Conservation (phyloP, 2,797 vertebrate genomes). For the Cetoscarus ocellatus region DNA sequence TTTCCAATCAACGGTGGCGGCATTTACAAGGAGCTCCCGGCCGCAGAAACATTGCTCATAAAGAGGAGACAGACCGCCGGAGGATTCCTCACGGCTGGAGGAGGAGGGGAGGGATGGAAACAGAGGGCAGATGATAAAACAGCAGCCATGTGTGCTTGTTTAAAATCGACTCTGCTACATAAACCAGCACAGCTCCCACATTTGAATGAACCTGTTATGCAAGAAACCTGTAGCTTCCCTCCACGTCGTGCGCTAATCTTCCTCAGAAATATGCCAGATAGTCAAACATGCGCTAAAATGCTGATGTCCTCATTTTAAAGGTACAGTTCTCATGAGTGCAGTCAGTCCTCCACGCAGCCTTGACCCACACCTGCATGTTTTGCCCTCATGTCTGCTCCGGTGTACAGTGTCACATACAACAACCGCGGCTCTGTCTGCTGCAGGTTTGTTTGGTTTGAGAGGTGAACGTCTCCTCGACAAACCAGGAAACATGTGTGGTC, state of each 20-base stretch:
- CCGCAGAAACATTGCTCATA: constrained; percentile 60
- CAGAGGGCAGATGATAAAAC: constrained; percentile 22
- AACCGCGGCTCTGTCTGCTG: constrained; percentile 31
- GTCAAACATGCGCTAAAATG: constrained; percentile 11
- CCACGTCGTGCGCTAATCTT: not conserved
- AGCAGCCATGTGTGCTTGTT: constrained; percentile 26
- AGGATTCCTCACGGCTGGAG: constrained; percentile 46
- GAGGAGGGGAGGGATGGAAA: constrained; percentile 12
- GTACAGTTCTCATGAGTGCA: constrained; percentile 39
- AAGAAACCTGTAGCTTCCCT: constrained; percentile 25
- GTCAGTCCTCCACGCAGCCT: constrained; percentile 13
- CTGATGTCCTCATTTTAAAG: constrained; percentile 31
- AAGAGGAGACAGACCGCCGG: constrained; percentile 46
- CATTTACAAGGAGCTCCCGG: constrained; percentile 54
- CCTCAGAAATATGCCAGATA: constrained; percentile 5
- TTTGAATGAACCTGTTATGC: constrained; percentile 49
- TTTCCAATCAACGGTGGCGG: constrained; percentile 64
- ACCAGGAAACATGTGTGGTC: constrained; percentile 58
- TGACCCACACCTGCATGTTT: constrained; percentile 71
- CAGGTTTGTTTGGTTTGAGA: constrained; percentile 16
- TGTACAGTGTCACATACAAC: constrained; percentile 45
- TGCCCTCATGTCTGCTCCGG: constrained; percentile 64
- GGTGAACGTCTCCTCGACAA: constrained; percentile 2
- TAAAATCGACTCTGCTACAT: constrained; percentile 9
- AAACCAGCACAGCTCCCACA: constrained; percentile 13